These are phyloP conservation scores for Tauraco erythrolophus DNA, from an alignment of 2,113 vertebrate genomes.

Conservation along the genomic window DNA sequence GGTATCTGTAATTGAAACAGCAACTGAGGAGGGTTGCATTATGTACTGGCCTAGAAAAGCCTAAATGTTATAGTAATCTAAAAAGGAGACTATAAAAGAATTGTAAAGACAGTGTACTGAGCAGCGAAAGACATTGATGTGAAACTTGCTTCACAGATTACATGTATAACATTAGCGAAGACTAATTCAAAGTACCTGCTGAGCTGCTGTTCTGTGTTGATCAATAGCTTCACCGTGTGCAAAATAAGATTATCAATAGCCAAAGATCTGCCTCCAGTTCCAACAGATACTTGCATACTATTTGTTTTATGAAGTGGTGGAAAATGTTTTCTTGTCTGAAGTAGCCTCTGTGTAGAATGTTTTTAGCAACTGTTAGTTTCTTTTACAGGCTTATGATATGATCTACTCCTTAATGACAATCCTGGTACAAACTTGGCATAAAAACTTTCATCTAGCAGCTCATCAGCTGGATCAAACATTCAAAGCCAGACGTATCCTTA, in stretches of 20 bases:
- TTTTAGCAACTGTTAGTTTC: not conserved
- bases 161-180: not conserved
- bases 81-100: not conserved
- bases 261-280: not conserved
- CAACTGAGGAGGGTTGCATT: not conserved
- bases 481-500: not conserved
- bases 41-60: not conserved
- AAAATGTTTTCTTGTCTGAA: not conserved
- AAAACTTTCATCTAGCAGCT: not conserved
- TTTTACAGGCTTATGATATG: not conserved
- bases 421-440: not conserved
- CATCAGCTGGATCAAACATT: slow-evolving; percentile 3
- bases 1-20: not conserved
- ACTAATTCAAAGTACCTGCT: not conserved
- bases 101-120: not conserved
- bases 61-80: not conserved
- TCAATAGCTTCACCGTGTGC: not conserved
- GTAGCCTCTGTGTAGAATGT: not conserved
- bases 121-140: not conserved
- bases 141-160: not conserved
- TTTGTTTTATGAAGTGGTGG: not conserved
- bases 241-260: not conserved
- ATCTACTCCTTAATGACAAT: not conserved
- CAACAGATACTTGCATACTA: not conserved
- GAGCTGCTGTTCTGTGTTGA: not conserved